Conservation (phyloP, 2,888 invertebrate species). For the Sericinus montela region DNA sequence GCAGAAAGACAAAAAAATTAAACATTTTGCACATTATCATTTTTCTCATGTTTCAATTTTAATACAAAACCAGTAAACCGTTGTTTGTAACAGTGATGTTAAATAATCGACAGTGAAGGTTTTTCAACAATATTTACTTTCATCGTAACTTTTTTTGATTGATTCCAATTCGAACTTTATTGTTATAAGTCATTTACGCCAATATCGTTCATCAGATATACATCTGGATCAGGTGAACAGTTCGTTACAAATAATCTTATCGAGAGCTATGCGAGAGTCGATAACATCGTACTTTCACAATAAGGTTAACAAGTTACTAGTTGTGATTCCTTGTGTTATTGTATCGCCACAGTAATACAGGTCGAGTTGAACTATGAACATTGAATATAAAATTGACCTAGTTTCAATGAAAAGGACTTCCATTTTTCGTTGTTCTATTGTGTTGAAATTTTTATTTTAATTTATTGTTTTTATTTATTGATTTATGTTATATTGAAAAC, state of each 20-base stretch:
- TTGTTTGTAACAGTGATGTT: background rate
- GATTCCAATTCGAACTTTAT: background rate
- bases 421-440: no score
- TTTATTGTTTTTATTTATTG: no score
- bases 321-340: background rate
- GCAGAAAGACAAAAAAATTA: no score
- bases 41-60: no score
- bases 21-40: no score
- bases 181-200: background rate
- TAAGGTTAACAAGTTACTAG: background rate
- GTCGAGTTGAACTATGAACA: no score
- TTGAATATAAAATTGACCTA: background rate
- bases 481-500: no score
- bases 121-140: background rate
- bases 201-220: background rate
- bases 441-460: no score
- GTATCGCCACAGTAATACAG: background rate
- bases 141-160: background rate
- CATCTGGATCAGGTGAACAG: background rate
- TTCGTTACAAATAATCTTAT: constrained; percentile 2
- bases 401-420: no score
- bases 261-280: constrained; percentile 1
- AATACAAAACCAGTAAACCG: background rate
- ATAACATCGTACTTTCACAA: constrained; percentile 9
- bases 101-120: background rate